Percentiles rank a stretch among this genome's conserved stretches.
Conservation (phyloP, 1,140 invertebrate genomes). For the Pachyrhynchus sulphureomaculatus region DNA sequence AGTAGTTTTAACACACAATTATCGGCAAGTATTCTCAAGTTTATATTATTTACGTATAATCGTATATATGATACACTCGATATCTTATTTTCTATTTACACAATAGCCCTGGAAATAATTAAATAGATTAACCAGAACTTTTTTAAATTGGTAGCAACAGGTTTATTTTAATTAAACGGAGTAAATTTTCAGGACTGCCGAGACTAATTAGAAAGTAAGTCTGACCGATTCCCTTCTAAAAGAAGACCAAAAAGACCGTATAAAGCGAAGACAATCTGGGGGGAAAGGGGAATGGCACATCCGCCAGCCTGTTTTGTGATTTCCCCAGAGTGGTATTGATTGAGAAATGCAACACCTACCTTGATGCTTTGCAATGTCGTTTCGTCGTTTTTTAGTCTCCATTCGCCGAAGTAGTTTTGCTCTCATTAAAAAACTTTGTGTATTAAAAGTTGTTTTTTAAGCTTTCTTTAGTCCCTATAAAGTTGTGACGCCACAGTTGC, state of each 20-base stretch:
- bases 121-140: neutral
- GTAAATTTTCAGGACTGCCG: conserved; percentile 26
- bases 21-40: no score
- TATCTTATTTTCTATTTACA: no score
- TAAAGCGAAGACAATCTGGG: conserved; percentile 22
- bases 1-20: no score
- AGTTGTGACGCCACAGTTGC: conserved; percentile 8
- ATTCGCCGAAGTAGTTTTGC: conserved; percentile 21
- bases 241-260: conserved; percentile 8
- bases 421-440: conserved; percentile 38
- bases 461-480: conserved; percentile 11
- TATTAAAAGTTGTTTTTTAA: conserved; percentile 33
- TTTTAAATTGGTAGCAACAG: conserved; percentile 5
- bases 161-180: conserved; percentile 24
- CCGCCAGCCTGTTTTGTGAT: conserved; percentile 44
- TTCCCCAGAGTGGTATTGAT: conserved; percentile 48
- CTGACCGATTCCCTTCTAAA: conserved; percentile 21
- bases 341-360: conserved; percentile 44
- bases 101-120: no score
- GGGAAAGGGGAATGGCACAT: conserved; percentile 10
- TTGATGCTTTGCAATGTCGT: conserved; percentile 37
- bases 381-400: conserved; percentile 19
- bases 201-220: conserved; percentile 27
- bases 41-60: no score
- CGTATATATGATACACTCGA: no score